Base-by-base conservation (phyloP, 2,797 vertebrate genomes). In the Helostoma temminkii region DNA sequence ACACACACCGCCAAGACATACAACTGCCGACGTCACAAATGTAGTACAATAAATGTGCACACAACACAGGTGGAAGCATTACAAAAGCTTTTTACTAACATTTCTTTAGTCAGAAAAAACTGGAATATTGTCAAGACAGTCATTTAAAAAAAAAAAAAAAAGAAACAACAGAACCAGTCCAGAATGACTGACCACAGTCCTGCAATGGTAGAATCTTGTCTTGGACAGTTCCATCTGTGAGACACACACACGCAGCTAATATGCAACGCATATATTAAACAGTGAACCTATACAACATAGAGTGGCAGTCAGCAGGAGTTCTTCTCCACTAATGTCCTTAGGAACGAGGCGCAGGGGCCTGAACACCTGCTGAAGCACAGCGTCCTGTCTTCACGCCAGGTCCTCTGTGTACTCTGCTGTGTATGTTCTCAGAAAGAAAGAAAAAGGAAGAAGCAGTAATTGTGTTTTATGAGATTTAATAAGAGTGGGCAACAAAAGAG, bases 1-100 rank as follows among this genome's bases (percentile, higher is more conserved):
- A 69, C 39, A 48, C n/a, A 18, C 3, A 37, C 34, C 15, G 14
- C 6, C 24, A 58, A 49, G 61, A 59, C 28, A 22, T 10, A 24
- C 8, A 12, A 45, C 11, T 54, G 22, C 25, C 16, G 19, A 59
- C 36, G 56, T 42, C 26, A 60, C 22, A 14, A 32, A 41, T 21
- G 19, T 37, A 24, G 49, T 21, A 71, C 19, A 10, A 37, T 37
- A 37, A 54, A 49, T 69, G 71, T 74, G 45, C 8, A 71, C 19
- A 37, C 30, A 49, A 43, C 45, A 45, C 42, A 55, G 32, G 37
- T 25, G 58, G 42, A 59, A 55, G 21, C 26, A n/a, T 21, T 47
- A 22, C 59, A 47, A 34, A 74, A 52, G 12, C 21, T 39, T 66
- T 46, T 71, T 24, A 64, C 55, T 50, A 43, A 45, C 37, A 46